These are phyloP conservation scores for Tragelaphus strepsiceros DNA, from an alignment of 2,113 vertebrate genomes.

Conservation along the genomic window DNA sequence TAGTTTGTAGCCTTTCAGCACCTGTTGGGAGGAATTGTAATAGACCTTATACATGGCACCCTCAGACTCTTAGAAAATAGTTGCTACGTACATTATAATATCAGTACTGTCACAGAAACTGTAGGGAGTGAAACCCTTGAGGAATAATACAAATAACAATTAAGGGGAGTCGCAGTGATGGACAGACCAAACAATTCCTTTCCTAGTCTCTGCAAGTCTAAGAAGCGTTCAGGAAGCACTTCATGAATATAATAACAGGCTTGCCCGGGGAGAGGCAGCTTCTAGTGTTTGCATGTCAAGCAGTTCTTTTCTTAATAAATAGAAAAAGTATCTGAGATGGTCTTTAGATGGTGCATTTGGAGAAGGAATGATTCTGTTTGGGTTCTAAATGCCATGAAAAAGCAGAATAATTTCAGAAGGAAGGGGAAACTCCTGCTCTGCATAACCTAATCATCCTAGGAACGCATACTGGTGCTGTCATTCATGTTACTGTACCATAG, in stretches of 20 bases:
- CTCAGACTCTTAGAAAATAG: slow-evolving; percentile 40
- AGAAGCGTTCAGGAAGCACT: slow-evolving; percentile 58
- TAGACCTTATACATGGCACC: not conserved
- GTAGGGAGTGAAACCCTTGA: slow-evolving; percentile 48
- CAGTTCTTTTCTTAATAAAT: slow-evolving; percentile 68
- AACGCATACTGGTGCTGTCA: slow-evolving; percentile 43
- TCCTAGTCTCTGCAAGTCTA: slow-evolving; percentile 45
- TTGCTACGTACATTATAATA: slow-evolving; percentile 22
- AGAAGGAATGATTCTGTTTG: not conserved
- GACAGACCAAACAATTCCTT: slow-evolving; percentile 49
- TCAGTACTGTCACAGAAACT: slow-evolving; percentile 41
- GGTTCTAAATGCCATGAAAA: slow-evolving; percentile 25
- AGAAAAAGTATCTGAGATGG: slow-evolving; percentile 35
- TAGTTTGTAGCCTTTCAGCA: slow-evolving; percentile 20
- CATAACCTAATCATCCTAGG: not conserved
- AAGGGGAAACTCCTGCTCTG: not conserved
- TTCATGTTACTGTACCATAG: slow-evolving; percentile 8
- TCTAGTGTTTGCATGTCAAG: slow-evolving; percentile 39
- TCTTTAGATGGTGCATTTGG: slow-evolving; percentile 43
- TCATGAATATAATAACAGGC: slow-evolving; percentile 56
- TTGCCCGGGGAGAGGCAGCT: slow-evolving; percentile 22
- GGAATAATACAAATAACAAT: slow-evolving; percentile 60
- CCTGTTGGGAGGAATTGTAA: not conserved
- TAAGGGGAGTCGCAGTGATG: slow-evolving; percentile 50
- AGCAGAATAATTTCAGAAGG: slow-evolving; percentile 29